Base-by-base conservation (phyloP, 2,113 vertebrate genomes). In the Chascanopsetta lugubris region DNA sequence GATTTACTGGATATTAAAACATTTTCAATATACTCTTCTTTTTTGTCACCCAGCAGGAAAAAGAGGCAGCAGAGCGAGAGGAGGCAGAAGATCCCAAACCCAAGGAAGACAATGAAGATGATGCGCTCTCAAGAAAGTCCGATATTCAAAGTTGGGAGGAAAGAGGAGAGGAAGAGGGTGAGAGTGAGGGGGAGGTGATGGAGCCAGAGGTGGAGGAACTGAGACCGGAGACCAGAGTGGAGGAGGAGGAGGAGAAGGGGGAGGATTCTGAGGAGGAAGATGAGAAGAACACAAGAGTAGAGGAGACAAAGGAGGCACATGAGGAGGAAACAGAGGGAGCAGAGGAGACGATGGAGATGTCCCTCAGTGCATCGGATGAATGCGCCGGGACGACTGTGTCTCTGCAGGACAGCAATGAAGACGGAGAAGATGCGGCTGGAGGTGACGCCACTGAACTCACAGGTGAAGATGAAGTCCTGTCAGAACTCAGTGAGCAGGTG, bases 31-130 rank as follows among this genome's bases (percentile, higher is more conserved):
- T n/a, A 8, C 13, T 50, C 7, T 30, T 30, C 10, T 54, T 2
- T 15, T 62, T 69, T 64, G 5, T 60, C 17, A 48, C 74, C 5
- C 36, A 80, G 64, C 56, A 47, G 11, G 29, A 68, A 17, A 69
- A 83, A 24, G 54, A 46, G 13, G 49, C 24, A 48, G 49, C 48
- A 18, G 2, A 45, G 22, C 55, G 57, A 0, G 57, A 71, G 30
- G 75, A 76, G 25, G 34, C n/a, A n/a, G n/a, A n/a, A n/a, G n/a
- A n/a, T n/a, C n/a, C n/a, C n/a, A n/a, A n/a, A n/a, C n/a, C n/a
- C n/a, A n/a, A n/a, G n/a, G n/a, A n/a, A n/a, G n/a, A n/a, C n/a
- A n/a, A n/a, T n/a, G n/a, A 55, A 53, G 25, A 62, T 4, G 1
- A 56, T 4, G 2, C 15, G 5, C 6, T 38, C 21, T 5, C 34